Conservation (phyloP, 2,113 vertebrate genomes). For the Vulpes ferrilata region DNA sequence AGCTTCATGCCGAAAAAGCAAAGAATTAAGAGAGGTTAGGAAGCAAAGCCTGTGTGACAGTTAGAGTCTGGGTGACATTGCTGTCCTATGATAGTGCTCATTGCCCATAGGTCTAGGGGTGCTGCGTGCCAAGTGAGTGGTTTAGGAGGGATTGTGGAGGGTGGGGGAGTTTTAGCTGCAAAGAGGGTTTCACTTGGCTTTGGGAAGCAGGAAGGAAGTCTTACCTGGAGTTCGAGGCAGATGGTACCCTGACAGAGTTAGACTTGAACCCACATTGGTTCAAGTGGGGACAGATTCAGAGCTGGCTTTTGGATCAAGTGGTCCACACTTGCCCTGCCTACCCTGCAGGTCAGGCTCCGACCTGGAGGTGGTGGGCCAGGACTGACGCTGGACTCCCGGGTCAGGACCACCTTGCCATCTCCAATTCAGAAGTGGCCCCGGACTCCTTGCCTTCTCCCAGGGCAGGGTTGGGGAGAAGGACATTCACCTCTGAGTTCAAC, state of each 20-base stretch:
- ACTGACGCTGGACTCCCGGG: neutral
- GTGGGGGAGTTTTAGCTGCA: neutral
- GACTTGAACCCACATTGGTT: neutral
- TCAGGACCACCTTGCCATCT: neutral
- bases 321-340: neutral
- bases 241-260: neutral
- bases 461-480: fast-evolving
- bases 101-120: neutral
- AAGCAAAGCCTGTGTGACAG: neutral
- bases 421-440: neutral
- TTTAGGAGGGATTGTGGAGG: neutral
- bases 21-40: neutral
- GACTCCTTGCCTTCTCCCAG: neutral
- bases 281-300: neutral
- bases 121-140: neutral
- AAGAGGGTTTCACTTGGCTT: neutral
- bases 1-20: neutral
- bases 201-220: neutral
- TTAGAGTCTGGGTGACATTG: neutral
- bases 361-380: neutral
- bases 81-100: neutral
- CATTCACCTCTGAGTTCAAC: constrained; percentile 48
- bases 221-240: neutral
- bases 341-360: neutral
- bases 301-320: neutral